phyloP scores from a whole-genome alignment of 2,113 vertebrate genomes.

The Tichodroma muraria region DNA sequence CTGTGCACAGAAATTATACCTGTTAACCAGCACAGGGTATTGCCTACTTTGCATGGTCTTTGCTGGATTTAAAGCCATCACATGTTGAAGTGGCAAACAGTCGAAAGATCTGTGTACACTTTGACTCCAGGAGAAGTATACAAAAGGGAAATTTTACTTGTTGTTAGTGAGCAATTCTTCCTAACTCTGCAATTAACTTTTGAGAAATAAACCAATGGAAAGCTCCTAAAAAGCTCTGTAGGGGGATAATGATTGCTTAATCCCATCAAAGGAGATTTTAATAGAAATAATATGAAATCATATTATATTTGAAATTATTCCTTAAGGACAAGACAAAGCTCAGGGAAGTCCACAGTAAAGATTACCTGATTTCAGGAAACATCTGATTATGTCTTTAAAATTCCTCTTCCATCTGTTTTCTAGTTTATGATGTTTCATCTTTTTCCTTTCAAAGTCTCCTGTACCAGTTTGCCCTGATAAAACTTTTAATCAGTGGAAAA shows the following conservation, averaged over 20 bases:
- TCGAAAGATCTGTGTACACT: not conserved
- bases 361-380: not conserved
- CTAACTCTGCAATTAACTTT: constrained; percentile 10
- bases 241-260: not conserved
- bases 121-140: not conserved
- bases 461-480: not conserved
- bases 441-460: not conserved
- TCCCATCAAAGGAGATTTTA: not conserved
- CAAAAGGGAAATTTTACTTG: not conserved
- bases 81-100: not conserved
- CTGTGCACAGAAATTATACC: not conserved
- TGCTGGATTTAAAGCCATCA: not conserved
- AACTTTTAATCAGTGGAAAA: not conserved
- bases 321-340: not conserved
- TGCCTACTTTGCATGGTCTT: not conserved
- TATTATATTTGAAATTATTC: not conserved
- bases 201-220: not conserved
- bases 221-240: not conserved
- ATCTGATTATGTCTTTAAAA: not conserved
- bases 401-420: not conserved
- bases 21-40: not conserved
- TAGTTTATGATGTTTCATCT: not conserved
- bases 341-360: not conserved
- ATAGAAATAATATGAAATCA: not conserved
- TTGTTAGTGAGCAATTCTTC: not conserved